These are phyloP conservation scores for Bimastos eiseni DNA, from an alignment of 2,888 invertebrate species.

Conservation along the genomic window DNA sequence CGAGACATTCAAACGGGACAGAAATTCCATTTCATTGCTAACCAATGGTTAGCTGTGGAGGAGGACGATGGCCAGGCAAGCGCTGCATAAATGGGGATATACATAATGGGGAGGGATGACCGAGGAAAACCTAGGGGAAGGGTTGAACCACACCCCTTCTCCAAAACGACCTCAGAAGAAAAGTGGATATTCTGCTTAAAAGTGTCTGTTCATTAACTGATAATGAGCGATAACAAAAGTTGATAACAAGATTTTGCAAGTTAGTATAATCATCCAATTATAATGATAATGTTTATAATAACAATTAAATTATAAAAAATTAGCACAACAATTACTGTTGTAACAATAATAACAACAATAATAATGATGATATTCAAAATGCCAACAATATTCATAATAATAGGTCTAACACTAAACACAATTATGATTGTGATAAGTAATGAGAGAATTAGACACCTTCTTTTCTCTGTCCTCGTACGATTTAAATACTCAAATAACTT, in stretches of 20 bases:
- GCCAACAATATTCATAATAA: conserved; percentile 2
- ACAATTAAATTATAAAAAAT: too few species aligned
- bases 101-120: neutral
- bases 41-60: conserved; percentile 65
- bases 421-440: neutral
- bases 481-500: neutral
- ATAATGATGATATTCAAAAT: neutral
- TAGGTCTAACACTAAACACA: neutral
- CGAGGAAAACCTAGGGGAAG: neutral
- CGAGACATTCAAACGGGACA: conserved; percentile 64
- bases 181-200: neutral
- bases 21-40: conserved; percentile 62
- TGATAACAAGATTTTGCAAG: neutral
- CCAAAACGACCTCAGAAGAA: neutral
- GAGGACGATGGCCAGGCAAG: conserved; percentile 64
- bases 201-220: neutral
- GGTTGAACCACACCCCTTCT: neutral
- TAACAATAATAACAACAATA: neutral
- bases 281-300: neutral
- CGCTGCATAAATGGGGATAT: neutral
- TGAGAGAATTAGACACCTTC: neutral
- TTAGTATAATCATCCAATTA: neutral
- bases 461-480: neutral
- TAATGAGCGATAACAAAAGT: neutral
- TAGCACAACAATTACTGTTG: neutral